Base-by-base conservation (phyloP, 2,888 invertebrate species). In the Aporophyla lueneburgensis region DNA sequence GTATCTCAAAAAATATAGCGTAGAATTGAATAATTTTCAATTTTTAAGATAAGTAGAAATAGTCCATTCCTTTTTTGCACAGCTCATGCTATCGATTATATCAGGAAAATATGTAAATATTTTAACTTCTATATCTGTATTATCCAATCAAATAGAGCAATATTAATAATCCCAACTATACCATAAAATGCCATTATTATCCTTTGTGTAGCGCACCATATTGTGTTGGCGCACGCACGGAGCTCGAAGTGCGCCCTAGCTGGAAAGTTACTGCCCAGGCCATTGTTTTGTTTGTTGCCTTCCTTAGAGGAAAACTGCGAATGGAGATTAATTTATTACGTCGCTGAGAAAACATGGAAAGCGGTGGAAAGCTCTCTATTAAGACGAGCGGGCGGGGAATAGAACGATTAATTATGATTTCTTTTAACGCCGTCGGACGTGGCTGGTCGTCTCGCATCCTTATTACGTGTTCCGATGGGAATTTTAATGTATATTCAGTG, bases 271-370 rank as follows among this genome's bases (percentile, higher is more conserved):
- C 90, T 90, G 88, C 66, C 77, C 83, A 81, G 83, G 87, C 89
- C 90, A 92, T 95, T 95, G 93, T 94, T 93, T 94, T 93, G 91
- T 93, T 93, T 92, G 87, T 87, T 88, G 89, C 89, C 86, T 90
- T 89, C 89, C 88, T 90, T 88, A 82, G 83, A 86, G 86, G 89
- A 90, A 91, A 91, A 91, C 89, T 89, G 92, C 89, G 93, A 94
- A 96, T 95, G 91, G 95, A 96, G 96, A 96, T 96, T 96, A 96
- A 96, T 96, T 95, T 96, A 95, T 95, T 96, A 95, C 94, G 93
- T 94, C 92, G 87, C 93, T 91, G 92, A 94, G 95, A 95, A 94
- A 96, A 96, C 96, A 96, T 94, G 94, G 94, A 93, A 93, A 95
- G 92, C 94, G 92, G 93, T 89, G 88, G 92, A 94, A 93, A 92